Evolutionary conservation across 2,888 invertebrate genomes (phyloP).

Genomic region (Campoletis raptor): DNA sequence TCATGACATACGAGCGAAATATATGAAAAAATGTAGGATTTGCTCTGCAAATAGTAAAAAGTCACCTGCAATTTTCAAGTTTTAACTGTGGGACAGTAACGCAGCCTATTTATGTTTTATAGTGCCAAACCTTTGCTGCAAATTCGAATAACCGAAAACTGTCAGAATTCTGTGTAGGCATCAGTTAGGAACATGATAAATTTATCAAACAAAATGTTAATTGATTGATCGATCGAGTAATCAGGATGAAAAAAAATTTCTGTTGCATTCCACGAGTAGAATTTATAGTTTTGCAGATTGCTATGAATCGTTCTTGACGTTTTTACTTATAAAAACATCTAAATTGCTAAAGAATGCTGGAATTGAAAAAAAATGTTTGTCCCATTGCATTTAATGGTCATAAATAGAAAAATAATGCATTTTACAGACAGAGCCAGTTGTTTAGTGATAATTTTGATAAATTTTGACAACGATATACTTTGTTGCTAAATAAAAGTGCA

Average conservation of each 20-base stretch:
- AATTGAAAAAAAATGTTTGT: background rate
- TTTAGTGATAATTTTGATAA: background rate
- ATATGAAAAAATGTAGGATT: background rate
- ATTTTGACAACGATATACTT: constrained; percentile 13
- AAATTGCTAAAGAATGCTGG: background rate
- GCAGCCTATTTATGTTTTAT: too few relatives aligned
- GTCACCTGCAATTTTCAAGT: too few relatives aligned
- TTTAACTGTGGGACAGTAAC: too few relatives aligned
- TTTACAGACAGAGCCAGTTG: background rate
- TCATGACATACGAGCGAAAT: background rate
- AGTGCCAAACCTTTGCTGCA: background rate
- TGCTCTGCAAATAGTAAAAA: too few relatives aligned
- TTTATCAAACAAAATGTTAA: background rate
- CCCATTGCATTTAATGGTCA: background rate
- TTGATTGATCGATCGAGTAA: background rate
- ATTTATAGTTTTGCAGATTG: background rate
- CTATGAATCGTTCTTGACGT: background rate
- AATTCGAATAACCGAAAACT: background rate
- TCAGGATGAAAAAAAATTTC: background rate
- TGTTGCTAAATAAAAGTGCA: background rate
- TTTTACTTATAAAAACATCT: background rate
- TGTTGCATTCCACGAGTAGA: background rate
- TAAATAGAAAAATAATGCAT: background rate
- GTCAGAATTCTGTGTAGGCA: background rate
- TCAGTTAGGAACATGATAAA: background rate